Evolutionary conservation across 2,888 invertebrate species (phyloP), one percentile per base, ranked within the genome.

Genomic region (Orthosia gracilis): DNA sequence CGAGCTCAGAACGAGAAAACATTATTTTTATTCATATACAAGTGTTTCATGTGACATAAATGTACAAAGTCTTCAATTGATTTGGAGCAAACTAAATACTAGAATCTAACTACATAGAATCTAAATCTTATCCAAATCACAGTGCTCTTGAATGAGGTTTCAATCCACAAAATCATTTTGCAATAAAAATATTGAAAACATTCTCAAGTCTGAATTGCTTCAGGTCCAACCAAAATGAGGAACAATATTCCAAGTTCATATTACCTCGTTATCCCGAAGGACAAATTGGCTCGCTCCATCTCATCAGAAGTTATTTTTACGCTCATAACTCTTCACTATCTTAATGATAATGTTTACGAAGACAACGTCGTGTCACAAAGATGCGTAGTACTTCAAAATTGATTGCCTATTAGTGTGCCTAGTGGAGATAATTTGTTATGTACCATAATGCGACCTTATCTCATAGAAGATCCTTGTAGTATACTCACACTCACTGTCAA

Each of bases 241-340:
- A 57, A 21, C 26, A 15, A 26, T 40, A 3, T 9, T 15, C 40
- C 4, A 58, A 26, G 57, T 23, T 1, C 17, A 40, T 21, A 49
- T 40, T 49, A 63, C 5, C 26, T 40, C 45, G 7, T 21, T 15
- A 45, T 49, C 50, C 23, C 57, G 23, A 26, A 65, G 23, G 58
- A 64, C 55, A 65, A 1, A n/a, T 17, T n/a, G 31, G 57, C 57
- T 71, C n/a, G 49, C 17, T 50, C n/a, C 59, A 64, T 45, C 45
- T 52, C 67, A 64, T 62, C 70, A 67, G 63, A 75, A 73, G 65
- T 18, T 85, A 85, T 84, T 85, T 85, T 84, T 65, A 67, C 26
- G 49, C 65, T 40, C 76, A 71, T 85, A 78, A 77, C 69, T 85
- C 85, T 65, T 79, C 87, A 69, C 64, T 86, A 83, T 85, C 85